Base-by-base conservation (phyloP, 2,797 vertebrate species). In the Odontamblyopus lacepedii region DNA sequence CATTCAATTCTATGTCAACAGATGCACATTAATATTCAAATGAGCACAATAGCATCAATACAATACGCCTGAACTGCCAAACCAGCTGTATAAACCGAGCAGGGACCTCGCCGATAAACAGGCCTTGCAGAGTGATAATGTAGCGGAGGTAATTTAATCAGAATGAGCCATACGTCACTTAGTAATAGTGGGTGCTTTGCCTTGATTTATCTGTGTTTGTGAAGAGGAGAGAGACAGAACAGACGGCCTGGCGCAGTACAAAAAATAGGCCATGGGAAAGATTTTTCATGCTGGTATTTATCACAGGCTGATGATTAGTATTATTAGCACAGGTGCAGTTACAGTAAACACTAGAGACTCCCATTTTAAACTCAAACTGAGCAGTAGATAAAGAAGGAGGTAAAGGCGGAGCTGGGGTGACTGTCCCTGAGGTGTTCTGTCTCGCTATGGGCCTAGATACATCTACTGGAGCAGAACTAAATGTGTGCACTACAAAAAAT, bases 191-290 rank as follows among this genome's bases (percentile, higher is more conserved):
- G 88, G 85, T 89, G 91, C 91, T 94, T 93, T 91, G 84, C 87
- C 72, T 85, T 93, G 92, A 93, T 92, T 93, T 92, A 94, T 94
- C 87, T 86, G 81, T 92, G 92, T 94, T 94, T 93, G 89, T 84
- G 71, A 79, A 90, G 86, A 80, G 80, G 85, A 87, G 85, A 83
- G 89, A 90, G 91, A 85, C 72, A 35, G 70, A 88, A 84, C 91
- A 92, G 89, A 92, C 82, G 88, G 85, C 82, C 78, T 50, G 77
- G 85, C 88, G 85, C 78, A 77, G 76, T 67, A 75, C 78, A 90
- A 63, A 90, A 92, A 93, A 89, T 89, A 85, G 88, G 86, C 72
- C 84, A 87, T 78, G 77, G 79, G 79, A 89, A 85, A 89, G 85
- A 93, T 91, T 87, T 83, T 86, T 92, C 89, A 84, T 27, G 65